A percentile compares a stretch with the other conserved stretches of the same genome.
These are phyloP conservation scores for Callorhinus ursinus DNA, from an alignment of 2,113 vertebrate genomes.

Conservation along the genomic window DNA sequence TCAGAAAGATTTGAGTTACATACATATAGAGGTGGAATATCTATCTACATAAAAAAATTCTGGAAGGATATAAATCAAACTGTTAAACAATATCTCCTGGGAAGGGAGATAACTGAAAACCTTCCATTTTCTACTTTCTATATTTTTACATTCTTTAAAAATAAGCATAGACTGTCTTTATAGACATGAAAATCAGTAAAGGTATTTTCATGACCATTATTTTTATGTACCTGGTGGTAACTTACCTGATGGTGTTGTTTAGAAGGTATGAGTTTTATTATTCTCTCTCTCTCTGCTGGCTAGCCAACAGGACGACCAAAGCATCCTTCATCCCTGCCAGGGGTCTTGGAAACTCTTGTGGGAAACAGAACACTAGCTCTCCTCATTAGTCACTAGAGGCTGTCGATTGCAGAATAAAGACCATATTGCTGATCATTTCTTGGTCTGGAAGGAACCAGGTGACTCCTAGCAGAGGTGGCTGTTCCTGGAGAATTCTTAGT, in stretches of 20 bases:
- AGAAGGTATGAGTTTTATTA: neutral
- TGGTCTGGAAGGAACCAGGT: neutral
- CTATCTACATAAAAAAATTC: neutral
- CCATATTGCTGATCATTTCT: neutral
- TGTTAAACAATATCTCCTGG: conserved; percentile 7
- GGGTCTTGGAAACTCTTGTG: no score
- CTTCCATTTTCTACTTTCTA: neutral
- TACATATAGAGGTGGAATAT: neutral
- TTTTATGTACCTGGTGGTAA: neutral
- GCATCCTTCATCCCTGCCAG: neutral
- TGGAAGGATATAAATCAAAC: neutral
- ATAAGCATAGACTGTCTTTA: neutral
- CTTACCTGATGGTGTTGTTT: neutral
- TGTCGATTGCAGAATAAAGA: neutral
- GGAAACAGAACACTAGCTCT: neutral
- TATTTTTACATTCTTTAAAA: neutral
- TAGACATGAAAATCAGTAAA: conserved; percentile 3
- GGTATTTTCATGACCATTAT: neutral
- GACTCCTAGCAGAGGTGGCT: neutral
- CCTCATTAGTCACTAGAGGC: neutral
- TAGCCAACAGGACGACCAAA: neutral
- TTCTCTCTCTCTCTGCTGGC: neutral
- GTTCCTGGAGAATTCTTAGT: neutral
- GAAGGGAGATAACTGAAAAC: neutral
- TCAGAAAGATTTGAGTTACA: neutral